phyloP scores from a whole-genome alignment of 2,888 invertebrate genomes.

The Neria commutata region DNA sequence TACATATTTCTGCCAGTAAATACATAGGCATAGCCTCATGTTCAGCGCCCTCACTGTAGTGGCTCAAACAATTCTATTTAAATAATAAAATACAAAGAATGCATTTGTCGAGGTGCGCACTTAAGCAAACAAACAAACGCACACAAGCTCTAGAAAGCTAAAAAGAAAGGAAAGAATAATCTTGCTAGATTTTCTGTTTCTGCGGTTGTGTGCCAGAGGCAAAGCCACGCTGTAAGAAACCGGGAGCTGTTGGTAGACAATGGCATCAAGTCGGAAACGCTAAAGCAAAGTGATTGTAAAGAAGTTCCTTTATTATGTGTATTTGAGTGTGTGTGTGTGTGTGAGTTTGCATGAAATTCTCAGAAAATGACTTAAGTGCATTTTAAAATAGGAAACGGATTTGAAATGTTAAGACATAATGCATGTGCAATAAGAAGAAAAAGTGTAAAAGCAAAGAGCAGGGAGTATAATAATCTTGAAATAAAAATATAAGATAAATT shows the following conservation, averaged over 20 bases:
- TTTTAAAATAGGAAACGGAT: constrained; percentile 12
- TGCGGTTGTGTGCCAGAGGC: constrained; percentile 7
- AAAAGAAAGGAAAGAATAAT: constrained; percentile 8
- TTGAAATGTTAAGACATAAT: too few species aligned
- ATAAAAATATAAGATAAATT: too few species aligned
- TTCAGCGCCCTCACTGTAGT: too few species aligned
- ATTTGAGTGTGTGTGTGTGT: not conserved
- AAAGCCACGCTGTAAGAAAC: not conserved
- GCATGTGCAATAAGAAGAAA: too few species aligned
- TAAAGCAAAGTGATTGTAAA: constrained; percentile 38
- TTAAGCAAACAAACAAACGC: not conserved
- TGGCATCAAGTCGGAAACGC: constrained; percentile 30
- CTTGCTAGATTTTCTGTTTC: not conserved
- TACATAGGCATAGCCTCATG: too few species aligned
- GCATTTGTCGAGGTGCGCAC: too few species aligned
- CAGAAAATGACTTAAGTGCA: constrained; percentile 11
- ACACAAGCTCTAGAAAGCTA: too few species aligned
- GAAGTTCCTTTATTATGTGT: constrained; percentile 32
- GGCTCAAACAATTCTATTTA: too few species aligned
- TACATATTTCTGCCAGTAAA: too few species aligned
- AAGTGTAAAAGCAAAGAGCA: too few species aligned
- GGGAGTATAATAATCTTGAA: too few species aligned
- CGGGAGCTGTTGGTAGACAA: constrained; percentile 2
- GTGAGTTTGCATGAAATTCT: constrained; percentile 12
- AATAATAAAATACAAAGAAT: too few species aligned